These are phyloP conservation scores for Mus pahari DNA, from an alignment of 2,113 vertebrate species.

Conservation along the genomic window DNA sequence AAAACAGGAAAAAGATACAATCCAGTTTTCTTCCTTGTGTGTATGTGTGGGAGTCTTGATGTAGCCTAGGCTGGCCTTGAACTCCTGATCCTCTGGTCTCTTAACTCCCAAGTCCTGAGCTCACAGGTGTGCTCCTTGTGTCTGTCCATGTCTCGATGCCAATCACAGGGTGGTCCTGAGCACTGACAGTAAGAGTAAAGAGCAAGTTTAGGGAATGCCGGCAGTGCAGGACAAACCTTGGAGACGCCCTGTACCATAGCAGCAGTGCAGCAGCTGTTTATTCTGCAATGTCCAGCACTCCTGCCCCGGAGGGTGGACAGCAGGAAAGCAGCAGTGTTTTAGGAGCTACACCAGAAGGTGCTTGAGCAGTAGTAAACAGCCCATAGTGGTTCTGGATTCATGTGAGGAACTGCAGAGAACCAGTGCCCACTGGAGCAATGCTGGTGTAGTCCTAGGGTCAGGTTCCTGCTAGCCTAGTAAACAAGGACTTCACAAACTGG, in stretches of 20 bases:
- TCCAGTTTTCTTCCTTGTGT: background rate
- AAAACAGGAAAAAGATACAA: background rate
- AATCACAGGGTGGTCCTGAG: background rate
- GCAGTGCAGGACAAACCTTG: background rate
- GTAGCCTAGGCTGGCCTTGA: background rate
- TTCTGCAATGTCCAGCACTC: background rate
- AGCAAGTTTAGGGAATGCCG: background rate
- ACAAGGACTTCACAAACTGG: background rate
- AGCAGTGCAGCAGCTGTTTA: background rate
- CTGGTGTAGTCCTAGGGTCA: background rate
- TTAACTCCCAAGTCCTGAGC: background rate
- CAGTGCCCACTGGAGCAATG: too few relatives aligned
- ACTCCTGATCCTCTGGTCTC: background rate
- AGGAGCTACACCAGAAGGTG: background rate
- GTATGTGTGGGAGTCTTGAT: background rate
- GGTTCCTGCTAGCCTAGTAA: background rate
- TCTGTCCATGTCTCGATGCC: background rate
- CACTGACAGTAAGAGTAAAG: background rate
- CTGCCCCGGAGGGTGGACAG: background rate
- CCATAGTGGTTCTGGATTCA: background rate
- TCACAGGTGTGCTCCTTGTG: background rate
- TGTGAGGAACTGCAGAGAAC: conserved; percentile 25
- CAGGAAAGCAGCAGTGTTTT: background rate
- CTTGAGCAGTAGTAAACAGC: background rate
- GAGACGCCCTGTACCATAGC: fast-evolving